Evolutionary conservation across 37 sponge, comb jelly and placozoan genomes (phyloP), one percentile per base, ranked within the genome.

Genomic region (Cladorhizidae sp.): DNA sequence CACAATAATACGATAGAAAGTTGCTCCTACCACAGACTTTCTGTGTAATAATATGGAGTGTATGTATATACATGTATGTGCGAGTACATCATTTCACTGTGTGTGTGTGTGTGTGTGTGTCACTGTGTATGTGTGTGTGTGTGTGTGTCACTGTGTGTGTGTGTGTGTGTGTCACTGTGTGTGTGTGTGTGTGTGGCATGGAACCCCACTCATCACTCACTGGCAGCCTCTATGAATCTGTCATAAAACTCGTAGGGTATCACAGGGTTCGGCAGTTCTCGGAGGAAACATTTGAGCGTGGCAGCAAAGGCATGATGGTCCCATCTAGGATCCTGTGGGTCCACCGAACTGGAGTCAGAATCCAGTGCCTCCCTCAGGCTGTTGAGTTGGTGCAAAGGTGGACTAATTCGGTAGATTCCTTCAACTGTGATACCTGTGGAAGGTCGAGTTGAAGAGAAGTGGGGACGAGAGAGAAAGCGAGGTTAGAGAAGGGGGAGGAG

Each of bases 261-360:
- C 6, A 95, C 59, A 17, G 96, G 96, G 5, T 82, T 74, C 1
- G 96, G 96, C 21, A 95, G 76, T 62, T 95, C 96, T 40, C 90
- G 85, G n/a, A 95, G 68, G 80, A 80, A 95, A 2, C 89, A 76
- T 70, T 95, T 95, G 59, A 95, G 88, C 23, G 80, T 57, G 2
- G 79, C 71, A n/a, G 96, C 71, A 62, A 83, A 85, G 64, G 52
- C 61, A 54, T 86, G 55, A 31, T 78, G 74, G 57, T 86, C 90
- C 85, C 82, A 79, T 0, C 26, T 64, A 25, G 64, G 45, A 56
- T 86, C 85, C 36, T 77, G 7, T 0, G 88, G 39, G 40, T 82
- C 64, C 22, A 81, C 67, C 1, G 49, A 41, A 8, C 38, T 50
- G 31, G 63, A 75, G 79, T 78, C 84, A 71, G 73, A 22, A 41